Percentiles rank a stretch among this genome's conserved stretches.
Conservation (phyloP, 2,113 vertebrate species). For the Pterocles burchelli region DNA sequence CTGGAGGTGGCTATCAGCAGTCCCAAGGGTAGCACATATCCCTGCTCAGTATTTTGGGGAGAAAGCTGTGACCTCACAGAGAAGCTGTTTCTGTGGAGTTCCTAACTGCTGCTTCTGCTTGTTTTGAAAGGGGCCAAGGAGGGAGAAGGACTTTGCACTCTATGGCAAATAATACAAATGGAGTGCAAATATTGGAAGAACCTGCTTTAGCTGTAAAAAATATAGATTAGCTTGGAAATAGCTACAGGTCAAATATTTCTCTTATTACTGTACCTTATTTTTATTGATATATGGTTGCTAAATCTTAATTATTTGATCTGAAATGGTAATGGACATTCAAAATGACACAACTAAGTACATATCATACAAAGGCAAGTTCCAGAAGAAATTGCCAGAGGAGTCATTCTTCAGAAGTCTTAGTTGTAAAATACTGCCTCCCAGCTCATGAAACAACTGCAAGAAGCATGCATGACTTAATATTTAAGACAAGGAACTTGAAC, state of each 20-base stretch:
- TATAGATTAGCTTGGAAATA: not conserved
- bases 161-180: not conserved
- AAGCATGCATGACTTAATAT: not conserved
- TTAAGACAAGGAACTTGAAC: not conserved
- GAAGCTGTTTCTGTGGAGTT: not conserved
- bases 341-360: not conserved
- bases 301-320: not conserved
- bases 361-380: not conserved
- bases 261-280: not conserved
- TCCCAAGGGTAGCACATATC: not conserved
- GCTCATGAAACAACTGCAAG: not conserved
- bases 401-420: not conserved
- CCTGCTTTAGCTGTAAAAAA: not conserved
- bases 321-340: not conserved
- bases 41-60: not conserved
- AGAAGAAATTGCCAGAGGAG: not conserved
- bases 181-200: not conserved
- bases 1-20: not conserved
- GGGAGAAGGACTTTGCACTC: not conserved
- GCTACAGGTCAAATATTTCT: not conserved
- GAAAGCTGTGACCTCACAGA: not conserved
- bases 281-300: not conserved
- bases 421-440: not conserved
- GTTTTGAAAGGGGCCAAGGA: not conserved
- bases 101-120: not conserved